phyloP scores from a whole-genome alignment of 2,113 vertebrate genomes.

The Sylvilagus bachmani region DNA sequence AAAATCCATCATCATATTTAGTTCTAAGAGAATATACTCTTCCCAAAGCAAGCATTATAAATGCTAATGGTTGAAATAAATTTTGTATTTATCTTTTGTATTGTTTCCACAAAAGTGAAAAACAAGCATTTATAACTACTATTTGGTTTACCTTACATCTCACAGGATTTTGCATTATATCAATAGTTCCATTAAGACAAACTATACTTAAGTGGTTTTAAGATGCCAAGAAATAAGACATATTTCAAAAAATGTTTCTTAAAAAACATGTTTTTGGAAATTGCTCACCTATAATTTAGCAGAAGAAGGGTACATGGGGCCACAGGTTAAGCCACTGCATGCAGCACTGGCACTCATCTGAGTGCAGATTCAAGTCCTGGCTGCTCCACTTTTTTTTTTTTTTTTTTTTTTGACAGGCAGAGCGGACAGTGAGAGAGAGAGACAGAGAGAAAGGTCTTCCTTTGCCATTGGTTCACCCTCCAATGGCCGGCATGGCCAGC shows the following conservation, averaged over 20 bases:
- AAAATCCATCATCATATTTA: not conserved
- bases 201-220: slow-evolving; percentile 37
- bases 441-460: too few species aligned
- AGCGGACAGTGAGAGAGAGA: too few species aligned
- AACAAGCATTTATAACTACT: slow-evolving; percentile 10
- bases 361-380: too few species aligned
- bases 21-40: not conserved
- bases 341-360: too few species aligned
- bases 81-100: not conserved
- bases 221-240: slow-evolving; percentile 17
- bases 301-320: not conserved
- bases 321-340: too few species aligned
- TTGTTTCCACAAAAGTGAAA: not conserved
- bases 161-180: not conserved
- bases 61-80: slow-evolving; percentile 30
- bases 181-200: not conserved
- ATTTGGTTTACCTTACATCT: not conserved
- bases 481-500: too few species aligned
- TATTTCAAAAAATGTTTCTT: slow-evolving; percentile 11
- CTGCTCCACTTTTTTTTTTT: too few species aligned
- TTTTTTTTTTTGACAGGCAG: too few species aligned
- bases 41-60: not conserved
- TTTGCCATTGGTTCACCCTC: too few species aligned
- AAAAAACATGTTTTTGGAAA: not conserved
- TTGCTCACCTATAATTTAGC: not conserved